Evolutionary conservation across 2,113 vertebrate species (phyloP), one percentile per base, ranked within the genome.

Genomic region (Taurulus bubalis): DNA sequence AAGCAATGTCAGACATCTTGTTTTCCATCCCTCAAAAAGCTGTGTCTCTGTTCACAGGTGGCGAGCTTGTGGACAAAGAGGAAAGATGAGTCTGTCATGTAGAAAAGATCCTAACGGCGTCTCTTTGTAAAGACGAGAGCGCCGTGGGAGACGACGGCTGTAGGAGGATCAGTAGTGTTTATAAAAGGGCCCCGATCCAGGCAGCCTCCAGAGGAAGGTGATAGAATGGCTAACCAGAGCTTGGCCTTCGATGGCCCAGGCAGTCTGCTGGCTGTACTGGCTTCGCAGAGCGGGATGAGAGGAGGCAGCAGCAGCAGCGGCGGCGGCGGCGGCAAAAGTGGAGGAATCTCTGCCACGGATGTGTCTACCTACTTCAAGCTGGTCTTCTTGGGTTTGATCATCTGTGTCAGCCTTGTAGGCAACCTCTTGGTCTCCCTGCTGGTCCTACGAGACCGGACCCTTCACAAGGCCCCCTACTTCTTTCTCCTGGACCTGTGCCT

Each of bases 391-490:
- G 97, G 97, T 76, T 86, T 97, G 94, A 98, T 98, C 92, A 98
- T 98, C 93, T 97, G 97, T 59, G 94, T 97, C 88, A 97, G 97
- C 89, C 95, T 98, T 28, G 96, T 95, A 0, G 97, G 97, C 75
- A 98, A 98, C 81, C 94, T 97, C 69, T 88, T 97, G 91, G 95
- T 98, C 51, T 97, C 97, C 12, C 84, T 97, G 94, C 94, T 98
- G 86, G 96, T 98, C 78, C 93, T 98, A 76, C 95, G 97, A 90
- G 97, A 98, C 93, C 93, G 96, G 85, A 94, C 95, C 77, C 95
- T 98, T 81, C 97, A 97, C 95, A 97, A 97, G 87, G 97, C 97
- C 63, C 97, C 97, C 51, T 98, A 98, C 86, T 97, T 97, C 93
- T 98, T 98, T 92, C 94, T 98, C 70, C 89, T 98, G 94, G 97